Conservation (phyloP, 2,113 vertebrate species). For the Dendrocopos noguchii region DNA sequence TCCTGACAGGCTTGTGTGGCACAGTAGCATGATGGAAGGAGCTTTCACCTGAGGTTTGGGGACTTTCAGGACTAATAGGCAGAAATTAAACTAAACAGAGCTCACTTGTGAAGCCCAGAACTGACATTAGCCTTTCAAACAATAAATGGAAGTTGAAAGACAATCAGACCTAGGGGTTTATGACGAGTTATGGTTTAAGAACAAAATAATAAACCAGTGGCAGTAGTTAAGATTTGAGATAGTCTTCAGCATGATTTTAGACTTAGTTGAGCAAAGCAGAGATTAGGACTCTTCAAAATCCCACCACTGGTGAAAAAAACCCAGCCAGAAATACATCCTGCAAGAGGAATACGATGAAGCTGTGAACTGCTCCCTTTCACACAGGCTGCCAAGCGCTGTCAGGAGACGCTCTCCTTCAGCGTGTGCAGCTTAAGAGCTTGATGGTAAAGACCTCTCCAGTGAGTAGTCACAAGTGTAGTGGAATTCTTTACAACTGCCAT, state of each 20-base stretch:
- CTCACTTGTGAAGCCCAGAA: background rate
- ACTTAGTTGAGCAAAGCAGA: background rate
- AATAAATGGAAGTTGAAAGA: background rate
- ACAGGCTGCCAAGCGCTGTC: background rate
- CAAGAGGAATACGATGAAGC: background rate
- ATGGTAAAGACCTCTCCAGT: background rate
- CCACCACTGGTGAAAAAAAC: background rate
- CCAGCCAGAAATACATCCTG: background rate
- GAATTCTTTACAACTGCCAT: slow-evolving; percentile 39
- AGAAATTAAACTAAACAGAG: background rate
- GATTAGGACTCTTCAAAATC: background rate
- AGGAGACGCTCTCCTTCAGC: background rate
- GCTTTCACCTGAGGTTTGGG: background rate
- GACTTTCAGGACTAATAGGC: background rate
- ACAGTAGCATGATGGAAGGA: background rate
- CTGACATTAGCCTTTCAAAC: background rate
- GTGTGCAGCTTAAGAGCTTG: background rate
- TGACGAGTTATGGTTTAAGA: background rate
- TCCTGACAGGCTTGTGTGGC: background rate
- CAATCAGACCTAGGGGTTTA: background rate
- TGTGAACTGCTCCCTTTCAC: background rate
- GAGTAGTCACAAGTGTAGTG: background rate
- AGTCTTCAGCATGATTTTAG: background rate
- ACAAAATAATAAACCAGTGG: background rate
- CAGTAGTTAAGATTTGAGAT: background rate